Percentiles rank a stretch among this genome's conserved stretches.
These are phyloP conservation scores for Lepus europaeus DNA, from an alignment of 2,113 vertebrate species.

Conservation along the genomic window DNA sequence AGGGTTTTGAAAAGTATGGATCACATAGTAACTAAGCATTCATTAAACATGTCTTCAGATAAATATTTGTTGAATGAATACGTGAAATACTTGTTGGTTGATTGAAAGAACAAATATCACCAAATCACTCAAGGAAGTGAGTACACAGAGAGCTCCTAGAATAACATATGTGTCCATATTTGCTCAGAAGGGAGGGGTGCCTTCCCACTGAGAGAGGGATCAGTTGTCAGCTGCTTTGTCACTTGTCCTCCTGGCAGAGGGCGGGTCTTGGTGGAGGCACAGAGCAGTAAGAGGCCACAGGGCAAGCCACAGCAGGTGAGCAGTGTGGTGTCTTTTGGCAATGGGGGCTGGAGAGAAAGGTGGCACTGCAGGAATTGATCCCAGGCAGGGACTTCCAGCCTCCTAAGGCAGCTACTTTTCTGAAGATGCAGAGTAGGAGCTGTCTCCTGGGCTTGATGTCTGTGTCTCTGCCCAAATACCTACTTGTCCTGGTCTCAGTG, in stretches of 20 bases:
- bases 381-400: no score
- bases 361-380: neutral
- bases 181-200: constrained; percentile 25
- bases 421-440: accelerated
- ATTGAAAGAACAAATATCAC: constrained; percentile 77
- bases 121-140: constrained; percentile 62
- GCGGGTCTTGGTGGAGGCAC: neutral
- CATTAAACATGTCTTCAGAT: constrained; percentile 60
- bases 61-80: constrained; percentile 78
- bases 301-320: neutral
- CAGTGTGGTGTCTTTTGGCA: neutral
- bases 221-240: neutral
- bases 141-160: constrained; percentile 47
- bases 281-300: neutral
- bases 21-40: constrained; percentile 48
- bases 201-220: constrained; percentile 26
- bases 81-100: constrained; percentile 59
- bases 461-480: neutral
- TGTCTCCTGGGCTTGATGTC: neutral
- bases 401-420: accelerated
- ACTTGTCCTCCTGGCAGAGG: neutral
- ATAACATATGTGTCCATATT: constrained; percentile 58
- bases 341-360: neutral
- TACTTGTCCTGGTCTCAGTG: neutral
- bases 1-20: neutral